Conservation (phyloP, 2,797 vertebrate species). For the Lutjanus argentimaculatus region DNA sequence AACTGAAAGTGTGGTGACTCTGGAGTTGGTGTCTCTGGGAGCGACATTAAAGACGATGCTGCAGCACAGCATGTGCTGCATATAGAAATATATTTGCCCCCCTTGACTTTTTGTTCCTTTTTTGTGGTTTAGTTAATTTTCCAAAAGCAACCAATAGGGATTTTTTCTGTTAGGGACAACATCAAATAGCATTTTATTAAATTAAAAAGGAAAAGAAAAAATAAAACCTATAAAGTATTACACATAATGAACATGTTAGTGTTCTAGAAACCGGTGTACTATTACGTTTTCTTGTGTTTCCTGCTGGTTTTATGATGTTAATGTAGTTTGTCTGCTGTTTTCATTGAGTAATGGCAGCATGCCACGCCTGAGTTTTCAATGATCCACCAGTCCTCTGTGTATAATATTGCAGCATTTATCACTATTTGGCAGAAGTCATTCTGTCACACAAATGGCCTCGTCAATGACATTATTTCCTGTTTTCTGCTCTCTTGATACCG, state of each 20-base stretch:
- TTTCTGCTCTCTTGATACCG: constrained; percentile 36
- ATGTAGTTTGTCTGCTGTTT: constrained; percentile 12
- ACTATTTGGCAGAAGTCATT: constrained; percentile 41
- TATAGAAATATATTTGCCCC: constrained; percentile 34
- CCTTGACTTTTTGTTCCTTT: constrained; percentile 40
- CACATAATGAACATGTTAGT: not conserved
- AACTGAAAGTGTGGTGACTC: constrained; percentile 42
- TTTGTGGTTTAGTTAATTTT: constrained; percentile 37
- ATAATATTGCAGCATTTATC: constrained; percentile 34
- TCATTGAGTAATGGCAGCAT: constrained; percentile 9
- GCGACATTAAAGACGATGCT: constrained; percentile 22
- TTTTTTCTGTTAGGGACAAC: constrained; percentile 19
- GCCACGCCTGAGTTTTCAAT: constrained; percentile 24
- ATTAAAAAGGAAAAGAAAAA: not conserved
- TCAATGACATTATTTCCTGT: constrained; percentile 42
- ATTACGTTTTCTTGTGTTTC: constrained; percentile 6
- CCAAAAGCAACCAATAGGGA: constrained; percentile 6
- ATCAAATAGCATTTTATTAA: not conserved
- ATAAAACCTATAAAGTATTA: not conserved
- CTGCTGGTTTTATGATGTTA: not conserved
- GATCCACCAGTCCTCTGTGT: constrained; percentile 11
- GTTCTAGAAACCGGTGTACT: not conserved
- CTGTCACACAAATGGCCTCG: constrained; percentile 38
- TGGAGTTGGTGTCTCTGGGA: constrained; percentile 10
- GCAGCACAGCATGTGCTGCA: constrained; percentile 34